These are phyloP conservation scores for Thripadectes ignobilis DNA, from an alignment of 2,797 vertebrate species.

Conservation along the genomic window DNA sequence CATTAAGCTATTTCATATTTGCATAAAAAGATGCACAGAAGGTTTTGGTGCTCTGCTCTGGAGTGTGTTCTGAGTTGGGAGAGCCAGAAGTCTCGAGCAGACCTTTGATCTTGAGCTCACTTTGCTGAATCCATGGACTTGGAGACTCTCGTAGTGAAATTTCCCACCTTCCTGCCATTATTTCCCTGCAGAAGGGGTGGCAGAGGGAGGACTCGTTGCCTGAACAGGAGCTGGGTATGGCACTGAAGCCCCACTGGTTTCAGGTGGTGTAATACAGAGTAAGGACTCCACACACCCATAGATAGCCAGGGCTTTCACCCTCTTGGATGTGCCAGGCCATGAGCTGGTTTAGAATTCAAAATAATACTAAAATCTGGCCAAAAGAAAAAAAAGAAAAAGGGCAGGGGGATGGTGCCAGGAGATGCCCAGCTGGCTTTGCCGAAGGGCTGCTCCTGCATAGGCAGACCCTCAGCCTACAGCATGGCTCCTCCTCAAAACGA, in stretches of 20 bases:
- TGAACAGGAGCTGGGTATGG: fast-evolving
- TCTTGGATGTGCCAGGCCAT: background rate
- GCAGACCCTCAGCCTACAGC: background rate
- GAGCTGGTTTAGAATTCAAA: background rate
- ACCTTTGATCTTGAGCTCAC: background rate
- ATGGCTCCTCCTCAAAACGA: background rate
- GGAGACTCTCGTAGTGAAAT: background rate
- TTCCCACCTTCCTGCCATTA: background rate
- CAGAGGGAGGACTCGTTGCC: background rate
- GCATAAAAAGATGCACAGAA: background rate
- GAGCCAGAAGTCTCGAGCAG: background rate
- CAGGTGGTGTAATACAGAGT: background rate
- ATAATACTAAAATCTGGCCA: background rate
- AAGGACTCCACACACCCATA: background rate
- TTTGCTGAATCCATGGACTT: background rate
- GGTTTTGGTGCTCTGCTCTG: background rate
- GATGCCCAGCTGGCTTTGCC: background rate
- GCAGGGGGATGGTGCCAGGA: background rate
- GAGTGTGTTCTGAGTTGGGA: background rate
- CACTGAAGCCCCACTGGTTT: background rate
- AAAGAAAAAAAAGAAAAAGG: fast-evolving
- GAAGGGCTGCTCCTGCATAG: background rate
- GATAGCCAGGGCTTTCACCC: background rate
- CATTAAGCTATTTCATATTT: background rate
- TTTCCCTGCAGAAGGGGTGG: background rate